Percentiles rank a stretch among this genome's conserved stretches.
Evolutionary conservation across 1,140 invertebrate genomes (phyloP).

Genomic region (Daktulosphaira vitifoliae): DNA sequence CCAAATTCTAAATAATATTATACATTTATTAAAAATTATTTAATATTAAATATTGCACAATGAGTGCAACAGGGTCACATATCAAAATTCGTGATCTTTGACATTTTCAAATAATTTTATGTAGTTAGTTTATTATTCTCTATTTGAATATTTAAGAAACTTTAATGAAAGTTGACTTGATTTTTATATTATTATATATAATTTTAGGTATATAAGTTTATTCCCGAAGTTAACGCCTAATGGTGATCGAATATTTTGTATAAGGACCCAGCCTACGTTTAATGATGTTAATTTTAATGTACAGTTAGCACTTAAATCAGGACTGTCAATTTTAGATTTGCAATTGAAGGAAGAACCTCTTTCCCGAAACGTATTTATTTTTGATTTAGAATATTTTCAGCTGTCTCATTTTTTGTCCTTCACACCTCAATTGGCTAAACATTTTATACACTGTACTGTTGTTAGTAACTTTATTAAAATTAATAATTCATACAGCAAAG

Average conservation of each 20-base stretch:
- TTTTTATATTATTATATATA: no score
- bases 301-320: not conserved
- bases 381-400: not conserved
- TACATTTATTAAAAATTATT: no score
- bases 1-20: no score
- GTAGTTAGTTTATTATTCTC: no score
- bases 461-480: no score
- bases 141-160: no score
- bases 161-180: no score
- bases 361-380: not conserved
- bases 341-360: not conserved
- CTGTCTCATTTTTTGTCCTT: slow-evolving; percentile 4
- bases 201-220: not conserved
- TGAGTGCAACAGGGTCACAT: no score
- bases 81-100: no score
- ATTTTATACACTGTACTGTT: not conserved
- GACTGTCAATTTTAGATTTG: not conserved
- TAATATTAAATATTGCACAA: no score
- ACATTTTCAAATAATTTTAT: no score
- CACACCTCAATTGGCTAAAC: slow-evolving; percentile 4
- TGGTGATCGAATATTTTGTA: not conserved
- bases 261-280: not conserved
- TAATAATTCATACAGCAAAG: no score
- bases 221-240: slow-evolving; percentile 2
- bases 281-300: not conserved